These are phyloP conservation scores for Trachymyrmex septentrionalis DNA, from an alignment of 1,140 invertebrate species.

Conservation along the genomic window DNA sequence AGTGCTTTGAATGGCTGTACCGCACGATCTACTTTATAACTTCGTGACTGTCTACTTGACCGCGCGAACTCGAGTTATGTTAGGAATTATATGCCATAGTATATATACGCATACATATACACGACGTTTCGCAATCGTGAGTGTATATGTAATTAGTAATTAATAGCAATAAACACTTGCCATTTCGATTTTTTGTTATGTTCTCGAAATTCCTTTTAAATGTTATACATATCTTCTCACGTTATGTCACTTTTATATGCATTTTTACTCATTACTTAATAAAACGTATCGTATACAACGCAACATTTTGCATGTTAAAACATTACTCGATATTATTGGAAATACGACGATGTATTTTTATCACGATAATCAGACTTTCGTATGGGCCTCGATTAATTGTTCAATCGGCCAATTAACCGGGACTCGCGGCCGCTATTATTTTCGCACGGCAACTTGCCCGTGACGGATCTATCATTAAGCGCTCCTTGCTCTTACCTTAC, in stretches of 20 bases:
- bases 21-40: conserved; percentile 52
- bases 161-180: conserved; percentile 47
- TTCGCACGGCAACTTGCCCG: conserved; percentile 31
- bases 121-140: conserved; percentile 41
- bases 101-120: conserved; percentile 18
- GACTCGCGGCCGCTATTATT: conserved; percentile 29
- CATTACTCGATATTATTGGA: conserved; percentile 5
- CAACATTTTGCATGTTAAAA: neutral
- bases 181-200: conserved; percentile 15
- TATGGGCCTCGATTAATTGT: conserved; percentile 9
- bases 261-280: neutral
- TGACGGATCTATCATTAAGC: conserved; percentile 59
- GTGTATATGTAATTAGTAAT: conserved; percentile 1
- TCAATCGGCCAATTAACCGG: conserved; percentile 34
- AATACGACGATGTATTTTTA: neutral
- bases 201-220: conserved; percentile 21
- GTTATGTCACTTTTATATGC: neutral
- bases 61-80: conserved; percentile 28
- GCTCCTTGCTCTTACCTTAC: conserved; percentile 30
- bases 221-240: neutral
- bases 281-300: neutral
- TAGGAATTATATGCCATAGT: conserved; percentile 41
- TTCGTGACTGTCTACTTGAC: conserved; percentile 51
- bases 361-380: neutral
- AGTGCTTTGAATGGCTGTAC: conserved; percentile 7